Evolutionary conservation across 2,888 invertebrate genomes (phyloP).

Genomic region (Protonemura montana): DNA sequence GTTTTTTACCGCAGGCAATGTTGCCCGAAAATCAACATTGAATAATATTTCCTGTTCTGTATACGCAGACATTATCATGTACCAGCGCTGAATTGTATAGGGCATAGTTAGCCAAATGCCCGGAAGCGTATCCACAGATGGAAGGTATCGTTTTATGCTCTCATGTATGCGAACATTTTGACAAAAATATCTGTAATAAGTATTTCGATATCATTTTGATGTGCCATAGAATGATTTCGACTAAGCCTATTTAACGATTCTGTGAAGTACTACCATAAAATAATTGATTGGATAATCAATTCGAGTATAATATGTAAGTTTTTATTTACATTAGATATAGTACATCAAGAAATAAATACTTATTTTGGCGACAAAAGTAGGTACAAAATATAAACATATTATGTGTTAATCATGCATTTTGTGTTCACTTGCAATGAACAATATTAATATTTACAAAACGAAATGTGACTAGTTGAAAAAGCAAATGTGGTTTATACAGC

Average conservation of each 20-base stretch:
- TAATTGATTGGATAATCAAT: no score
- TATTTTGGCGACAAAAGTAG: slow-evolving; percentile 36
- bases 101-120: background rate
- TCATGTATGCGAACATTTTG: no score
- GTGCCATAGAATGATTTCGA: no score
- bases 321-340: slow-evolving; percentile 35
- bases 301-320: background rate
- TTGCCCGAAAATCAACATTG: slow-evolving; percentile 31
- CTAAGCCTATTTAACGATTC: no score
- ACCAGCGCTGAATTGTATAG: no score
- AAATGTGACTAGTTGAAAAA: slow-evolving; percentile 24
- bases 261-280: no score
- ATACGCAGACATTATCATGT: background rate
- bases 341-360: slow-evolving; percentile 39
- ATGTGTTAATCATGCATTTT: background rate
- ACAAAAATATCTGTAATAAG: no score
- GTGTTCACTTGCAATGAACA: background rate
- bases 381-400: slow-evolving; percentile 35
- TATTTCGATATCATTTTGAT: no score
- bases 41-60: background rate
- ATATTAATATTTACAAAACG: background rate
- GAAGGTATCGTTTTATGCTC: no score
- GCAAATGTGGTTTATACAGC: slow-evolving; percentile 14
- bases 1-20: background rate
- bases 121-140: background rate